Evolutionary conservation across 2,113 vertebrate species (phyloP).

Genomic region (Entosphenus tridentatus): DNA sequence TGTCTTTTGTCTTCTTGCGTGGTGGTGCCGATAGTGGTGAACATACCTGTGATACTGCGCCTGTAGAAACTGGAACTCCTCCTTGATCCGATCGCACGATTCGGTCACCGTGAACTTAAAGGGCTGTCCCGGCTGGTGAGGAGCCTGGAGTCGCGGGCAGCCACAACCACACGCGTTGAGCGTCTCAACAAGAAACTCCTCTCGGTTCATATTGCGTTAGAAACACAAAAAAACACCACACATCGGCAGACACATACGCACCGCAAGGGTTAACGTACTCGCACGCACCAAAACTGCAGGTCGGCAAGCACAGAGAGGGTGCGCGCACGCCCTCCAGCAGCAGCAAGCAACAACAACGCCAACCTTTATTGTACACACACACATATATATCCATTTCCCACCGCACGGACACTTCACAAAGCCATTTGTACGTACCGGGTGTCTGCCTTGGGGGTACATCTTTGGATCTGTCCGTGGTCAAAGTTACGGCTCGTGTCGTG

Average conservation of each 20-base stretch:
- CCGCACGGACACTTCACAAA: neutral
- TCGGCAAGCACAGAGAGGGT: neutral
- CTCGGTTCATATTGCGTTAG: neutral
- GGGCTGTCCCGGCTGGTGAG: constrained; percentile 70
- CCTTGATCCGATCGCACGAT: constrained; percentile 76
- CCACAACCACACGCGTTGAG: neutral
- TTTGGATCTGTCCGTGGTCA: neutral
- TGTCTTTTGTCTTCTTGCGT: neutral
- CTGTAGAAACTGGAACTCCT: constrained; percentile 81
- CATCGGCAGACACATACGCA: neutral
- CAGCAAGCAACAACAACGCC: too few species aligned
- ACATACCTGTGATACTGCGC: constrained; percentile 73
- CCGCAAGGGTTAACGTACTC: neutral
- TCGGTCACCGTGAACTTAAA: constrained; percentile 86
- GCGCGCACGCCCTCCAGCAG: neutral
- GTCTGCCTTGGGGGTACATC: constrained; percentile 85
- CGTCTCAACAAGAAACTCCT: neutral
- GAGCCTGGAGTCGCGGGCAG: constrained; percentile 29
- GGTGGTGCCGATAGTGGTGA: too few species aligned
- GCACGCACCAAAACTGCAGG: neutral
- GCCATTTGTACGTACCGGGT: constrained; percentile 47
- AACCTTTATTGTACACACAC: too few species aligned
- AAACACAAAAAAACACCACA: neutral
- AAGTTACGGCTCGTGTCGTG: constrained; percentile 10
- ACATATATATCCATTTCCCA: too few species aligned